phyloP scores from a whole-genome alignment of 1,140 invertebrate genomes.

The Temnothorax nylanderi region DNA sequence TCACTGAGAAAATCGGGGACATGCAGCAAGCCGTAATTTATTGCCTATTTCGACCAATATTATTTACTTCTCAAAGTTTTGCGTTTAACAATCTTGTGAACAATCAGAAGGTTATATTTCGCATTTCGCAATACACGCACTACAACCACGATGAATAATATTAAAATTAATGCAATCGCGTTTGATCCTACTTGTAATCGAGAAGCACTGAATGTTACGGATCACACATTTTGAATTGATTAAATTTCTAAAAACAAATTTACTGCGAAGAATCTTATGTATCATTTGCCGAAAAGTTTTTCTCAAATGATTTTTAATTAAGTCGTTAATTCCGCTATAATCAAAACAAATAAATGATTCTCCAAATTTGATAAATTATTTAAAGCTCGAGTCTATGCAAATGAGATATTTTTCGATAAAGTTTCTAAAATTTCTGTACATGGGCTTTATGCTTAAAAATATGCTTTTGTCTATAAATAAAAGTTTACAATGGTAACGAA shows the following conservation, averaged over 20 bases:
- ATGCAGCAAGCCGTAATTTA: constrained; percentile 56
- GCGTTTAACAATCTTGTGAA: neutral
- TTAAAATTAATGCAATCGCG: neutral
- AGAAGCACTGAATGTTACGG: neutral
- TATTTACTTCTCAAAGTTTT: neutral
- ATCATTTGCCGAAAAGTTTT: neutral
- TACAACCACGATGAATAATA: neutral
- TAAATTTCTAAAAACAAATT: neutral
- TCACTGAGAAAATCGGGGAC: constrained; percentile 29
- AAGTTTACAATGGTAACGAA: no score
- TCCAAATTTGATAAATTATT: neutral
- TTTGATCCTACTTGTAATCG: neutral
- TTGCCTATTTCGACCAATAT: constrained; percentile 41
- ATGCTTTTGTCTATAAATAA: no score
- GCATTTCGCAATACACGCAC: neutral
- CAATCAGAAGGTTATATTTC: neutral
- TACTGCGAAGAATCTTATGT: neutral
- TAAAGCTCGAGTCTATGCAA: neutral
- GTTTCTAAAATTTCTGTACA: no score
- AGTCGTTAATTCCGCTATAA: neutral
- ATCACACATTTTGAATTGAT: neutral
- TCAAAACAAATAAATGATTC: neutral
- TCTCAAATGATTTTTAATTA: neutral
- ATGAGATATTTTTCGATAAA: no score
- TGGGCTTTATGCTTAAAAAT: no score